Base-by-base conservation (phyloP, 2,113 vertebrate species). In the Lonchura striata region DNA sequence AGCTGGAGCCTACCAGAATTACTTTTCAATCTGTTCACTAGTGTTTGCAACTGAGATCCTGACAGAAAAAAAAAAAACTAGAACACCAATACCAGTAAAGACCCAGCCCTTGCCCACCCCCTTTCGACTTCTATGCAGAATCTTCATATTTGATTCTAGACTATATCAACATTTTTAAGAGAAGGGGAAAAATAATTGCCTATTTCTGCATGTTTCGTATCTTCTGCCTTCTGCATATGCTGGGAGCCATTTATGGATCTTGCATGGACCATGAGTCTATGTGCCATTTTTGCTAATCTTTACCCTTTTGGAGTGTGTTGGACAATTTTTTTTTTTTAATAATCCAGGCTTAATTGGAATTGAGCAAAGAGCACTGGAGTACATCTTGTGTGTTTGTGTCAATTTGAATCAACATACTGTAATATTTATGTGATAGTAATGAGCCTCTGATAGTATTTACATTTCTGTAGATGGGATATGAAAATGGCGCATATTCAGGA, bases 91-190 rank as follows among this genome's bases (percentile, higher is more conserved):
- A 46, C 3, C 13, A 7, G 16, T 22, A 46, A 33, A 78, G 21
- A 42, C 13, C 27, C 30, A 64, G 23, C 15, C 11, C 3, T 2
- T 1, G 1, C 25, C 13, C 11, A 11, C 21, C 7, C 3, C 6
- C 4, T 20, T 23, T 21, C 22, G 60, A 19, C 7, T 72, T 87
- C 49, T 49, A 53, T 59, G 50, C 22, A 59, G 24, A 82, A 56
- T 30, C 68, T 50, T 71, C 4, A 17, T 27, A 37, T 56, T 50
- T 64, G 7, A 49, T 28, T 60, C 86, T 13, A 65, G 20, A 83
- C 22, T 90, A 37, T 23, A 60, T 31, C 37, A 80, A 47, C 4
- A 71, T 42, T 61, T 90, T 56, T 42, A 18, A 74, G 35, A 41
- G 11, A 9, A 57, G 25, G 13, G 25, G 5, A 1, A 15, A 65